These are phyloP conservation scores for Cercopithecus diana DNA, from an alignment of 2,797 vertebrate genomes.

Conservation along the genomic window DNA sequence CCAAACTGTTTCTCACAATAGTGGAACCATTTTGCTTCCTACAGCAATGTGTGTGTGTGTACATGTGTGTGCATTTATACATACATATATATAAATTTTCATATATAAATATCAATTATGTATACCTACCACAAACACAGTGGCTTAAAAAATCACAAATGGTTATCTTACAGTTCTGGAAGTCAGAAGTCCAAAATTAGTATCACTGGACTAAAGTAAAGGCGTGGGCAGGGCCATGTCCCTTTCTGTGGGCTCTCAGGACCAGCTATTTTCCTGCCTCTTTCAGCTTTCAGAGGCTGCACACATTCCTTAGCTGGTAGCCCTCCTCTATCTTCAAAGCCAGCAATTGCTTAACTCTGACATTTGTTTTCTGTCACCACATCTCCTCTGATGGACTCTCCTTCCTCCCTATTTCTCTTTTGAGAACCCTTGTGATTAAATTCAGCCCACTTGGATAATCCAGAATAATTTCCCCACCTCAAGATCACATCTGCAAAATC, in stretches of 20 bases:
- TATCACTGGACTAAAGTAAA: not conserved
- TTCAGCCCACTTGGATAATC: not conserved
- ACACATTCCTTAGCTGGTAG: too few relatives aligned
- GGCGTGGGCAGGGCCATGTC: not conserved
- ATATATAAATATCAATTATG: not conserved
- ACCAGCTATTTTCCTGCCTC: not conserved
- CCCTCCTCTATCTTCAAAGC: not conserved
- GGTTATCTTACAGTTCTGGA: not conserved
- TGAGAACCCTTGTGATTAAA: not conserved
- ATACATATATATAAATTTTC: not conserved
- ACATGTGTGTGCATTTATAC: not conserved
- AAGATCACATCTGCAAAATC: not conserved
- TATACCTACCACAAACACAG: not conserved
- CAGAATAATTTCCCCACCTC: not conserved
- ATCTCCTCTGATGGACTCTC: not conserved
- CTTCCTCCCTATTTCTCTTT: not conserved
- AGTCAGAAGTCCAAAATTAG: not conserved
- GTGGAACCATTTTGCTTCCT: not conserved
- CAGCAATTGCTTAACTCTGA: too few relatives aligned
- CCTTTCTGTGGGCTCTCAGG: not conserved
- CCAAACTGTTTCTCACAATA: not conserved
- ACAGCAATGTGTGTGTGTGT: not conserved
- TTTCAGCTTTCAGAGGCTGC: not conserved
- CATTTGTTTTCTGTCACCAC: not conserved
- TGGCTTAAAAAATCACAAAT: not conserved